Base-by-base conservation (phyloP, 2,888 invertebrate species). In the Anodontia alba region DNA sequence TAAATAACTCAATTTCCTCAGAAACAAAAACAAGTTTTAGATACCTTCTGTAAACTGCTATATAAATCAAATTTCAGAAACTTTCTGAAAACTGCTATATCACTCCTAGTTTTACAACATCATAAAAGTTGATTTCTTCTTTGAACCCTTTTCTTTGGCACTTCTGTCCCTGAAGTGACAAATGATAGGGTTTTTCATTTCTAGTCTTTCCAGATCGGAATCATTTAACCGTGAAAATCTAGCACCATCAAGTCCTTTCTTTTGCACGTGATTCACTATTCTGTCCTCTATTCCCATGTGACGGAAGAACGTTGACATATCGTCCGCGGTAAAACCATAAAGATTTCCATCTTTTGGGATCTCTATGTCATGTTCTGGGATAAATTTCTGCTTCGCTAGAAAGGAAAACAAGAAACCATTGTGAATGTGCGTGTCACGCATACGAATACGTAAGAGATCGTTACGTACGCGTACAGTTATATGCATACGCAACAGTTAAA, bases 291-390 rank as follows among this genome's bases (percentile, higher is more conserved):
- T 73, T 12, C 89, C 88, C 81, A 94, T 78, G 76, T 90, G 89
- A 43, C 89, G 85, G 23, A 94, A 86, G 78, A 94, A 92, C 73
- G 92, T 92, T 8, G 88, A 86, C 85, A 94, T 91, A 76, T 91
- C 91, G 85, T 92, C 92, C 31, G 85, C 85, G 1, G 90, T 88
- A 78, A 92, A 93, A 49, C 87, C 80, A 72, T 91, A 90, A 33
- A 94, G 80, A 80, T 91, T 92, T 20, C 92, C 93, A 80, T 93
- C 91, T 43, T 80, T 88, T 49, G 93, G 93, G 69, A 94, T 90
- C 7, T 82, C 84, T 36, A 93, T 89, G 67, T 91, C 90, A 42
- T 87, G 88, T 80, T 93, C 92, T 42, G 90, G 89, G n/a, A 92
- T 91, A 51, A 88, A 84, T 69, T 85, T 86, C 54, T 80, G 79